Evolutionary conservation across 2,888 invertebrate genomes (phyloP), one percentile per base, ranked within the genome.

Genomic region (Cosmia pyralina): DNA sequence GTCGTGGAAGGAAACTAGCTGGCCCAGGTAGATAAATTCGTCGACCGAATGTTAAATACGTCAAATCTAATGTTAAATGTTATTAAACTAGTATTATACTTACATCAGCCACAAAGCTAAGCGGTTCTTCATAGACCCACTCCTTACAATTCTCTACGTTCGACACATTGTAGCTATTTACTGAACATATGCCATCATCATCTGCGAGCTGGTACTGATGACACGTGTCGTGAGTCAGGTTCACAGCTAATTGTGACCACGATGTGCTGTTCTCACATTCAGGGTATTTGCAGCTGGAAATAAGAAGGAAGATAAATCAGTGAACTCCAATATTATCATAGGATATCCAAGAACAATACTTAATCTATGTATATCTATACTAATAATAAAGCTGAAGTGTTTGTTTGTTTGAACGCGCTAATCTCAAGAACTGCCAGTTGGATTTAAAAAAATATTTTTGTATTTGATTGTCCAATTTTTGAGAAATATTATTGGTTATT

Each of bases 21-120:
- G n/a, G n/a, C n/a, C n/a, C n/a, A n/a, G n/a, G n/a, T n/a, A n/a
- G n/a, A n/a, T n/a, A n/a, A n/a, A n/a, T n/a, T n/a, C n/a, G n/a
- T 34, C 4, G 34, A 34, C 4, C 34, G 34, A 34, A 34, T 34
- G 34, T 34, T 34, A 34, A 34, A 34, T 34, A 34, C 34, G 2
- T 3, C 4, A 34, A 52, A n/a, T 11, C 52, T 4, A 52, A 4
- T 52, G 4, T 13, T 46, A n/a, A n/a, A n/a, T n/a, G n/a, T n/a
- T n/a, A n/a, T n/a, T n/a, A n/a, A n/a, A n/a, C n/a, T n/a, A n/a
- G n/a, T n/a, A n/a, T n/a, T n/a, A 50, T 53, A 59, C 83, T 81
- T 60, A 82, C 82, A 15, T 83, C 83, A 50, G 82, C 82, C 7
- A 82, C 83, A 68, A 82, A 82, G 41, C 83, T 82, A 1, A 55